Evolutionary conservation across 2,888 invertebrate species (phyloP).

Genomic region (Ceramica pisi): DNA sequence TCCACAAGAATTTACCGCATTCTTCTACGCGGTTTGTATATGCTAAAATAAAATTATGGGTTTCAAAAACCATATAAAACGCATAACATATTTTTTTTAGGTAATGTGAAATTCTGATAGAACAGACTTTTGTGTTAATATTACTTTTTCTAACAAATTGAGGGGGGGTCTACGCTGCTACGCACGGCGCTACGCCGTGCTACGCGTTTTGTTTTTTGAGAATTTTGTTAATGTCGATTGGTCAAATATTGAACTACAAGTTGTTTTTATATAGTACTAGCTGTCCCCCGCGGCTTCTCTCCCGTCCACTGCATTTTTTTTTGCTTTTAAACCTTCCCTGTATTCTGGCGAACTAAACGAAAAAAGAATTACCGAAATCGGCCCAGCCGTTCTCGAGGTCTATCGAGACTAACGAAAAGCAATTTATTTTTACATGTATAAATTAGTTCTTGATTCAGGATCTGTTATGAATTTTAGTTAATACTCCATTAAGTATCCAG

Average conservation of each 20-base stretch:
- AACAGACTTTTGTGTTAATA: background rate
- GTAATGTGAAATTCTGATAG: background rate
- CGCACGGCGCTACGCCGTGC: constrained; percentile 29
- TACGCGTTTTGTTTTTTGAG: constrained; percentile 18
- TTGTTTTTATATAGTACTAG: background rate
- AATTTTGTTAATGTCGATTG: background rate
- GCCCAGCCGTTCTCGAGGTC: too few relatives aligned
- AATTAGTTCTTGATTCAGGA: background rate
- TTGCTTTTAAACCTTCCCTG: too few relatives aligned
- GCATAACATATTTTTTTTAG: background rate
- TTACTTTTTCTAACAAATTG: background rate
- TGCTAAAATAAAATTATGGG: background rate
- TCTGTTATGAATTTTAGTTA: background rate
- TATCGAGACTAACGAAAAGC: too few relatives aligned
- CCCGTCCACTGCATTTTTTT: too few relatives aligned
- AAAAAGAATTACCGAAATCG: too few relatives aligned
- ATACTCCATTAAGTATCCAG: background rate
- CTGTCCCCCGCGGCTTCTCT: too few relatives aligned
- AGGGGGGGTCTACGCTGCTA: constrained; percentile 30
- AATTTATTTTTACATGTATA: too few relatives aligned
- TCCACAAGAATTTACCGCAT: background rate
- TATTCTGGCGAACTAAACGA: too few relatives aligned
- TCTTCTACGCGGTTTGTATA: too few relatives aligned
- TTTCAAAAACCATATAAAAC: background rate
- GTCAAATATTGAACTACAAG: background rate